Evolutionary conservation across 2,888 invertebrate species (phyloP).

Genomic region (Cactoblastis cactorum): DNA sequence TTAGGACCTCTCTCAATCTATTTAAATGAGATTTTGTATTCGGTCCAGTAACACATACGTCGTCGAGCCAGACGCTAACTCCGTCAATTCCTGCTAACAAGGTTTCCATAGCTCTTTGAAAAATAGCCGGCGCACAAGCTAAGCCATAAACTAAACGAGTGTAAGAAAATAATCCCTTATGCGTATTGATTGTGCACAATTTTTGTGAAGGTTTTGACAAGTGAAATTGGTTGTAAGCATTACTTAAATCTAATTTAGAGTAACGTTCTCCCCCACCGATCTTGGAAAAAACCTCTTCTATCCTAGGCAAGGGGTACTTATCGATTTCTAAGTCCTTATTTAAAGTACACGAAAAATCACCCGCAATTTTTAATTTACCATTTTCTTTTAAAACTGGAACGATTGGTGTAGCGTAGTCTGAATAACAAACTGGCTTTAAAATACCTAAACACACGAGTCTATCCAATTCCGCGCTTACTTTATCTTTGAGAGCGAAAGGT

Average conservation of each 20-base stretch:
- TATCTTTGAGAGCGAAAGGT: conserved; percentile 23
- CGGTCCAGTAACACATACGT: conserved; percentile 25
- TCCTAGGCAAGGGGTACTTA: conserved; percentile 14
- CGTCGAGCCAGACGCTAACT: conserved; percentile 26
- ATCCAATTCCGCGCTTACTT: conserved; percentile 22
- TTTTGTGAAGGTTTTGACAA: too few species aligned
- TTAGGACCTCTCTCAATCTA: conserved; percentile 21
- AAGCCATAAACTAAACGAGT: conserved; percentile 13
- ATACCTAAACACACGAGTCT: conserved; percentile 20
- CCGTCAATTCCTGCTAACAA: conserved; percentile 26
- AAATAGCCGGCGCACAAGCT: neutral
- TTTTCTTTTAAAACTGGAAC: conserved; percentile 13
- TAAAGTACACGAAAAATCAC: conserved; percentile 11
- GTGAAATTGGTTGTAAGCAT: too few species aligned
- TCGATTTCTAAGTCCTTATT: conserved; percentile 16
- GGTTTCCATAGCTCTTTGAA: conserved; percentile 16
- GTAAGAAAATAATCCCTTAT: too few species aligned
- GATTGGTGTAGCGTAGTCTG: conserved; percentile 17
- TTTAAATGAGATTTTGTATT: conserved; percentile 11
- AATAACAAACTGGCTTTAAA: conserved; percentile 23
- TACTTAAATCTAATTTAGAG: conserved; percentile 14
- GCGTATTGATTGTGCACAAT: too few species aligned
- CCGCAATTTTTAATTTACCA: conserved; percentile 7
- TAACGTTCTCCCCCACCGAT: conserved; percentile 13
- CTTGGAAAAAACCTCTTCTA: conserved; percentile 13